phyloP scores from a whole-genome alignment of 1,140 invertebrate genomes.

The Brachionus plicatilis region DNA sequence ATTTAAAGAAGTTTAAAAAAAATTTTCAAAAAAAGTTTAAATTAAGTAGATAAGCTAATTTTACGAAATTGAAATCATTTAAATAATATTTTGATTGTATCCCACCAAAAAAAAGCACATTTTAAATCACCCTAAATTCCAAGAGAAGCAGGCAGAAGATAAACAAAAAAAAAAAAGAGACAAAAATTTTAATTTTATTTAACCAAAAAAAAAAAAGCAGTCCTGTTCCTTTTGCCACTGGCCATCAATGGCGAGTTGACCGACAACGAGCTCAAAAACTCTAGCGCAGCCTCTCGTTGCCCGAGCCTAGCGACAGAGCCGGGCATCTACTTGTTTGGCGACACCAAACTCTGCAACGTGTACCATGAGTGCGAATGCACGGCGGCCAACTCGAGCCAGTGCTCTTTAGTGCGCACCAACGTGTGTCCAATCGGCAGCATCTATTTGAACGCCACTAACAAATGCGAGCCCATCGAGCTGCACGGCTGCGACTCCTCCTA shows the following conservation, averaged over 20 bases:
- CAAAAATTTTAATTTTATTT: not conserved
- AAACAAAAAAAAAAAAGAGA: not conserved
- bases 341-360: constrained; percentile 39
- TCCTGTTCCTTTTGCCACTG: not conserved
- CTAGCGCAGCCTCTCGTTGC: not conserved
- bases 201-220: not conserved
- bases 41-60: too few species aligned
- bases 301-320: not conserved
- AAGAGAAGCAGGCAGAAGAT: too few species aligned
- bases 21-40: too few species aligned
- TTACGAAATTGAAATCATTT: too few species aligned
- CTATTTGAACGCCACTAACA: not conserved
- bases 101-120: too few species aligned
- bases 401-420: not conserved
- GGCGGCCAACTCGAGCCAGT: not conserved
- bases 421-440: constrained; percentile 30
- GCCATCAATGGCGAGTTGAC: not conserved
- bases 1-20: too few species aligned
- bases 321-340: not conserved
- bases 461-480: constrained; percentile 19
- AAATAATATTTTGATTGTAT: too few species aligned
- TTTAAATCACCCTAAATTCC: too few species aligned
- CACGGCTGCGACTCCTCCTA: constrained; percentile 29
- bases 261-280: not conserved
- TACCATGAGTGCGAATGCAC: constrained; percentile 40